phyloP scores from a whole-genome alignment of 2,113 vertebrate genomes.

The Kobus ellipsiprymnus region DNA sequence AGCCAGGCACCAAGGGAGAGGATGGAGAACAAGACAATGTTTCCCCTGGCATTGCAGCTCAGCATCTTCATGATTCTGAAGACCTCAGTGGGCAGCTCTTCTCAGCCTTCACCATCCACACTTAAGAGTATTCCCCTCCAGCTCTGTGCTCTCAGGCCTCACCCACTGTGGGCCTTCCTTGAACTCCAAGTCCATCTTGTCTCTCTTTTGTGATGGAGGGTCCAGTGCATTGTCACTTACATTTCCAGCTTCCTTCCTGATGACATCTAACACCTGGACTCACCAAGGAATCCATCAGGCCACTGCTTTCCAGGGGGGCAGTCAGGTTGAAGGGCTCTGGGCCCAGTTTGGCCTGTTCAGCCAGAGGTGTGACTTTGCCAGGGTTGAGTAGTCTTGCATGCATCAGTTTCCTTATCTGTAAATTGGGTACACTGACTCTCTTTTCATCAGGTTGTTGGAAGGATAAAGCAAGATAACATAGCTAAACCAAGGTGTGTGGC shows the following conservation, averaged over 20 bases:
- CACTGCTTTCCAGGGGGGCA: neutral
- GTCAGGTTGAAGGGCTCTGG: neutral
- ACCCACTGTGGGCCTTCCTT: fast-evolving
- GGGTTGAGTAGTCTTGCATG: neutral
- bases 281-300: neutral
- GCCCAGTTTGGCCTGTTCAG: neutral
- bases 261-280: neutral
- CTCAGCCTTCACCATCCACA: neutral
- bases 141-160: neutral
- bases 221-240: neutral
- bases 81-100: neutral
- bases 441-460: neutral
- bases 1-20: neutral
- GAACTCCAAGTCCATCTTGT: neutral
- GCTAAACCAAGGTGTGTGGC: neutral
- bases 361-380: neutral
- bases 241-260: neutral
- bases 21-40: neutral
- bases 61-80: neutral
- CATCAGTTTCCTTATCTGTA: neutral
- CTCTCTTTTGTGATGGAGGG: neutral
- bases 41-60: neutral
- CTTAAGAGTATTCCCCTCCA: neutral
- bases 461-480: neutral
- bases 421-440: neutral